Conservation (phyloP, 2,797 vertebrate genomes). For the Clarias platycephalus region DNA sequence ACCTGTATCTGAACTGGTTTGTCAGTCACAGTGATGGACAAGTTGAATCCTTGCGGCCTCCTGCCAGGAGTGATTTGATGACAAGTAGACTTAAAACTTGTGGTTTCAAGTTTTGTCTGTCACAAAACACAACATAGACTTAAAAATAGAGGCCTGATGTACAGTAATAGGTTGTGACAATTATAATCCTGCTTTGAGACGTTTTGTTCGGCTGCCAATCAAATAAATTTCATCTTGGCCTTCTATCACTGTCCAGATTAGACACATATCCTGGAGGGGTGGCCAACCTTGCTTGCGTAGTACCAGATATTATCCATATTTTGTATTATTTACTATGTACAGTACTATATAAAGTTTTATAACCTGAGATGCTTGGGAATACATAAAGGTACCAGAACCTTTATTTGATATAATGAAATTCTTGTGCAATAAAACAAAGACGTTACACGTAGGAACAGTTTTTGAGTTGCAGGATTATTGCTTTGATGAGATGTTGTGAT, state of each 20-base stretch:
- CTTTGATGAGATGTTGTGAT: constrained; percentile 22
- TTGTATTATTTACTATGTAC: not conserved
- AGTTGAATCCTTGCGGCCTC: constrained; percentile 16
- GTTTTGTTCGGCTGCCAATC: constrained; percentile 38
- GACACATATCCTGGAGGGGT: too few relatives aligned
- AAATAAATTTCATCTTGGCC: constrained; percentile 21
- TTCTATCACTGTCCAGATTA: constrained; percentile 3
- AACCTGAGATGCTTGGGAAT: constrained; percentile 17
- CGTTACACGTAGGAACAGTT: constrained; percentile 22
- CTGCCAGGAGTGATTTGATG: constrained; percentile 36
- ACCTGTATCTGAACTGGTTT: constrained; percentile 46
- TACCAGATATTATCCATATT: not conserved
- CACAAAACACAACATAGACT: constrained; percentile 34
- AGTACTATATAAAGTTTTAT: not conserved
- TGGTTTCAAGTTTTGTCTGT: constrained; percentile 34
- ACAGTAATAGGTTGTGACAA: constrained; percentile 46
- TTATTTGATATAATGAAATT: constrained; percentile 14
- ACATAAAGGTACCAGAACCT: not conserved
- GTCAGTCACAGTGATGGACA: constrained; percentile 42
- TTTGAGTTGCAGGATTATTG: constrained; percentile 31
- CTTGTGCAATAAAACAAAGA: constrained; percentile 11
- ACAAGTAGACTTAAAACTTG: constrained; percentile 28
- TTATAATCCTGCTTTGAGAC: constrained; percentile 25
- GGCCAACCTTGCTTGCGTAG: not conserved
- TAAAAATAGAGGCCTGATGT: constrained; percentile 39